A percentile compares a stretch with the other conserved stretches of the same genome.
These are phyloP conservation scores for Quadroppia sp. DNA, from an alignment of 2,888 invertebrate genomes.

Conservation along the genomic window DNA sequence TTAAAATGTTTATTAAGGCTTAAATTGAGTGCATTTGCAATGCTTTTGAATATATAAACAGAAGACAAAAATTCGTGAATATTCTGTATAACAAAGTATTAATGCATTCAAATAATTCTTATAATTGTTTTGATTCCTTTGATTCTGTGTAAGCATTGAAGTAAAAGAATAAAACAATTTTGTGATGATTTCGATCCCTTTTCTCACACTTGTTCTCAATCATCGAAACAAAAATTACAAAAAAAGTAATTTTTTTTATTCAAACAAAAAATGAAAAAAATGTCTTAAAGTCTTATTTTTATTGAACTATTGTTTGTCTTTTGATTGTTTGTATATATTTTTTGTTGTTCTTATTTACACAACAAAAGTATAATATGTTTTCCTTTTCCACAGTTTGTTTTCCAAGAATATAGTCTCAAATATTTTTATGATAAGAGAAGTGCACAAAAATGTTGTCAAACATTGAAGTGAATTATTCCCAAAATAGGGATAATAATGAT, in stretches of 20 bases:
- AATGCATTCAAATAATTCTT: no score
- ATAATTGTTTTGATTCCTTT: not conserved
- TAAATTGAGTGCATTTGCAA: not conserved
- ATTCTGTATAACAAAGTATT: not conserved
- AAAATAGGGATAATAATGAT: slow-evolving; percentile 30
- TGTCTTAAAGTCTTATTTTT: not conserved
- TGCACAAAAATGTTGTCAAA: slow-evolving; percentile 16
- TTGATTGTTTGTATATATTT: not conserved
- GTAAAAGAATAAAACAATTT: not conserved
- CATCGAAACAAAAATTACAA: no score
- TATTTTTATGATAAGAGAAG: slow-evolving; percentile 4
- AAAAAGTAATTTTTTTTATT: not conserved
- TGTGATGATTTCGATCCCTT: no score
- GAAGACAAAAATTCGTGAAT: not conserved
- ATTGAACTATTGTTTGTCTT: not conserved
- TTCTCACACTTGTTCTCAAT: no score
- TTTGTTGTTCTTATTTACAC: not conserved
- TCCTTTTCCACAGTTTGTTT: not conserved
- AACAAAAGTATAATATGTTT: not conserved
- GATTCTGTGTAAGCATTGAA: not conserved
- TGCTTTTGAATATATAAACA: not conserved
- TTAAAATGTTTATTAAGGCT: slow-evolving; percentile 1
- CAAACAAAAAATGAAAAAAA: not conserved
- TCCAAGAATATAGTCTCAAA: not conserved
- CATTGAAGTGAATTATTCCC: slow-evolving; percentile 29